phyloP scores from a whole-genome alignment of 1,140 invertebrate genomes.

The Bombus confusus region DNA sequence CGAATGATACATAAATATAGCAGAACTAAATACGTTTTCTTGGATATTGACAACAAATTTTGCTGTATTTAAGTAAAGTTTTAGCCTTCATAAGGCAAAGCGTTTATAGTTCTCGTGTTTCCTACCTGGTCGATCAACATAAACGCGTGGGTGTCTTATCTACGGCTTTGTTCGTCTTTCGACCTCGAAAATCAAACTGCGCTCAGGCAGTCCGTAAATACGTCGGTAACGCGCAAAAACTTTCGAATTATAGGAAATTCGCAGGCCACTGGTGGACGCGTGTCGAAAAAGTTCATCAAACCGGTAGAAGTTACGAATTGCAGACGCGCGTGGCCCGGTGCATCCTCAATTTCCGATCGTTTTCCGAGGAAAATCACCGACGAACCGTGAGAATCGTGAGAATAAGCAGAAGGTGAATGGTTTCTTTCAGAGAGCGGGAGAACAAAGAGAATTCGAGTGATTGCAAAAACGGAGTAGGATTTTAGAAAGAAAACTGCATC shows the following conservation, averaged over 20 bases:
- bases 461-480: not conserved
- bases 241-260: conserved; percentile 41
- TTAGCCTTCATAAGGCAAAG: not conserved
- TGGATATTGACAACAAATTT: no score
- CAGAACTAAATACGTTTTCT: no score
- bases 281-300: conserved; percentile 14
- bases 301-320: conserved; percentile 24
- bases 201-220: conserved; percentile 33
- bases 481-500: not conserved
- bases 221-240: conserved; percentile 26
- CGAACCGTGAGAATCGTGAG: not conserved
- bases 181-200: conserved; percentile 44
- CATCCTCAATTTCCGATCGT: not conserved
- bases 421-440: not conserved
- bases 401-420: not conserved
- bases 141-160: conserved; percentile 48
- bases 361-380: conserved; percentile 22
- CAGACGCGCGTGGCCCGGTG: conserved; percentile 8
- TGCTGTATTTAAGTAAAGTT: no score
- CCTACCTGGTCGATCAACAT: conserved; percentile 16
- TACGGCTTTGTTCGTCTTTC: conserved; percentile 43
- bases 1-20: no score
- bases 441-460: conserved; percentile 11
- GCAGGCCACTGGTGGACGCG: no score
- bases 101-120: conserved; percentile 37